A percentile compares a stretch with the other conserved stretches of the same genome.
phyloP scores from a whole-genome alignment of 2,113 vertebrate genomes.

The Mola mola region DNA sequence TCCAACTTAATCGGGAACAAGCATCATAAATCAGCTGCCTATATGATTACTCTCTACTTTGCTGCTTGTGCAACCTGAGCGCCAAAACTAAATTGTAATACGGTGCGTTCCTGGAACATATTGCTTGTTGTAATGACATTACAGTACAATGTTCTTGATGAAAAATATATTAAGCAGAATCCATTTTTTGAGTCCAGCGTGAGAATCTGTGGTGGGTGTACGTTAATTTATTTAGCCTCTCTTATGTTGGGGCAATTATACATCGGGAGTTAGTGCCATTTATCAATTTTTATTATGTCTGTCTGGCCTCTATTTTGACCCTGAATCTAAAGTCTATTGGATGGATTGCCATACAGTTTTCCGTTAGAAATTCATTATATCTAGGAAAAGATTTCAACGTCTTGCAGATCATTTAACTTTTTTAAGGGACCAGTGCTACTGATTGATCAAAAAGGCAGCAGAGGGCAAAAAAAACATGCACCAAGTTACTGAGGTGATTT shows the following conservation, averaged over 20 bases:
- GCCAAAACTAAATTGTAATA: conserved; percentile 11
- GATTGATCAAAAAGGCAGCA: no score
- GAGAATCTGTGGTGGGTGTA: conserved; percentile 14
- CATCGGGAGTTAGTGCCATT: neutral
- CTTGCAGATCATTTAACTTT: neutral
- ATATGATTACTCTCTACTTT: conserved; percentile 30
- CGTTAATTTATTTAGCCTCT: conserved; percentile 10
- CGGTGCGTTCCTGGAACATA: conserved; percentile 1
- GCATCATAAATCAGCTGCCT: conserved; percentile 44
- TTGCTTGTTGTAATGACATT: conserved; percentile 36
- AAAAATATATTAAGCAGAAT: conserved; percentile 56
- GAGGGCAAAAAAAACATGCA: no score
- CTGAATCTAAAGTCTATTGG: neutral
- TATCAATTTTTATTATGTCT: neutral
- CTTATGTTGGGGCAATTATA: conserved; percentile 6
- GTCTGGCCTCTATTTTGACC: neutral
- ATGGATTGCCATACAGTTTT: neutral
- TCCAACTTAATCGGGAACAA: conserved; percentile 42
- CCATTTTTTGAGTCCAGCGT: conserved; percentile 49
- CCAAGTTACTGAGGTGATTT: no score
- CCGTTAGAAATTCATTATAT: neutral
- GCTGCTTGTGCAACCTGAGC: conserved; percentile 25
- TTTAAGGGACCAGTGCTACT: no score
- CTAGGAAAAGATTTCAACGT: neutral
- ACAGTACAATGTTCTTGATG: conserved; percentile 38